Conservation (phyloP, 2,797 vertebrate genomes). For the Chaenodraco wilsoni region DNA sequence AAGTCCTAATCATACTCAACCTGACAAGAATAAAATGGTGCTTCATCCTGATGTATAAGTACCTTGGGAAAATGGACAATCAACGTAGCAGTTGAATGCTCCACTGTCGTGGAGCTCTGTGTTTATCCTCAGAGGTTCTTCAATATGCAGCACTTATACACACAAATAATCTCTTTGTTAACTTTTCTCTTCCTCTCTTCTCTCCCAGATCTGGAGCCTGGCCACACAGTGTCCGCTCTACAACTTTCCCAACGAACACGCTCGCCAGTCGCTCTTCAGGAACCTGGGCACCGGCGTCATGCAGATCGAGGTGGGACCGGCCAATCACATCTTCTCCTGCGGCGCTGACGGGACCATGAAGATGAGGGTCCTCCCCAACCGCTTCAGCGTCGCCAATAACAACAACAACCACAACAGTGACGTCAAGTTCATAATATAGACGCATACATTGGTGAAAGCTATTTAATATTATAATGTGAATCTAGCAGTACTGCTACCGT, state of each 20-base stretch:
- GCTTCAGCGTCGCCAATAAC: constrained; percentile 80
- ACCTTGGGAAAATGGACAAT: no score
- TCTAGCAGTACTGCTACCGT: neutral
- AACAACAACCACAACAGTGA: constrained; percentile 81
- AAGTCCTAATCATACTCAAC: no score
- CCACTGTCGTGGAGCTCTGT: no score
- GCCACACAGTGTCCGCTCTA: constrained; percentile 88
- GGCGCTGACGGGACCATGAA: constrained; percentile 99
- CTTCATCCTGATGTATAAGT: neutral
- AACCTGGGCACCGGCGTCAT: constrained; percentile 98
- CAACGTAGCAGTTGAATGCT: no score
- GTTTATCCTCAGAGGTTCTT: neutral
- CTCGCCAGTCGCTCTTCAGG: constrained; percentile 96
- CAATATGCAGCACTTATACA: neutral
- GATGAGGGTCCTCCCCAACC: constrained; percentile 93
- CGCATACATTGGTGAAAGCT: neutral
- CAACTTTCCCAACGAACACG: constrained; percentile 92
- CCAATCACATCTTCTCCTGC: constrained; percentile 96
- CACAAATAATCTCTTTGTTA: neutral
- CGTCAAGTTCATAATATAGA: constrained; percentile 91
- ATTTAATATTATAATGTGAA: constrained; percentile 12
- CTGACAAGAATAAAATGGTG: no score
- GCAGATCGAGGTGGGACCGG: constrained; percentile 94
- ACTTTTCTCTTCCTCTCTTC: neutral
- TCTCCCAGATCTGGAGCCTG: constrained; percentile 90